These are phyloP conservation scores for Panthera leo DNA, from an alignment of 2,113 vertebrate genomes.

Conservation along the genomic window DNA sequence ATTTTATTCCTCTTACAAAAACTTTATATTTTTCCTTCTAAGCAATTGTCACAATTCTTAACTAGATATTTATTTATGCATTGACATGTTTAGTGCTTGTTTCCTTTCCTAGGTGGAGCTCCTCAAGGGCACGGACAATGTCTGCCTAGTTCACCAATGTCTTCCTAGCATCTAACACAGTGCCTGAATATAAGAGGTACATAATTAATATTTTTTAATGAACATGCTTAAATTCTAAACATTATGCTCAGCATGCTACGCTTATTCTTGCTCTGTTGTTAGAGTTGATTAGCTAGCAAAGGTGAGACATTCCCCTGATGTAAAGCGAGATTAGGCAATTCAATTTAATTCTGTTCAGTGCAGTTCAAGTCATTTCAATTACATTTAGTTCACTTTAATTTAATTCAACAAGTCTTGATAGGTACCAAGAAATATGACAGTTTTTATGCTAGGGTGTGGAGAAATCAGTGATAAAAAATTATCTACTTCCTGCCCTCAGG, in stretches of 20 bases:
- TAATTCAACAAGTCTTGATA: slow-evolving; percentile 58
- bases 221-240: slow-evolving; percentile 39
- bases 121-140: not conserved
- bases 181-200: not conserved
- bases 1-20: not conserved
- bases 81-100: not conserved
- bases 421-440: slow-evolving; percentile 20
- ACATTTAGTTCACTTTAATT: slow-evolving; percentile 68
- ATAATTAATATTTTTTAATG: not conserved
- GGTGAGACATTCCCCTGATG: slow-evolving; percentile 47
- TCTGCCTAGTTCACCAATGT: not conserved
- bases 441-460: not conserved
- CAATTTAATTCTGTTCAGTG: slow-evolving; percentile 52
- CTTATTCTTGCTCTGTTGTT: slow-evolving; percentile 17
- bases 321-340: slow-evolving; percentile 47
- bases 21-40: not conserved
- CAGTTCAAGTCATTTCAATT: slow-evolving; percentile 49
- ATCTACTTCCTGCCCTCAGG: not conserved
- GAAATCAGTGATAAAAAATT: not conserved
- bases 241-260: not conserved
- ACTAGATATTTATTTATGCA: not conserved
- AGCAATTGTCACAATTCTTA: not conserved
- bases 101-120: not conserved
- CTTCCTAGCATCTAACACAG: not conserved
- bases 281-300: slow-evolving; percentile 60